Evolutionary conservation across 2,888 invertebrate genomes (phyloP).

Genomic region (Shargacucullia verbasci): DNA sequence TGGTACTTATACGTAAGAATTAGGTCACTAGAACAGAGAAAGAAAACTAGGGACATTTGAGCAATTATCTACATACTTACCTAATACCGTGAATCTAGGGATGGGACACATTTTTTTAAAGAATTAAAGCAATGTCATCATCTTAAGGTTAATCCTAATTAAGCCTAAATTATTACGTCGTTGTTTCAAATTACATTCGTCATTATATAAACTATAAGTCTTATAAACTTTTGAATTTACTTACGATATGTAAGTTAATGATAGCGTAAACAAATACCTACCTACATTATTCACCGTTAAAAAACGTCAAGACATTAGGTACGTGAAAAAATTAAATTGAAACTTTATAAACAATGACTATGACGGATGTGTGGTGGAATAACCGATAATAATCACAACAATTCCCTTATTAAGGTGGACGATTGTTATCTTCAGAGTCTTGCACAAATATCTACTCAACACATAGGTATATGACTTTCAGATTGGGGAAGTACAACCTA

Average conservation of each 20-base stretch:
- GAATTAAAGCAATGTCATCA: no score
- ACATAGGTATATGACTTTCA: no score
- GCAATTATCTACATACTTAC: no score
- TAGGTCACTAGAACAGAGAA: neutral
- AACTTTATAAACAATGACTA: neutral
- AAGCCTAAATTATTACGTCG: neutral
- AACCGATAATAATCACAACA: neutral
- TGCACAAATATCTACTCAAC: no score
- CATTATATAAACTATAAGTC: neutral
- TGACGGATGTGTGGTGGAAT: neutral
- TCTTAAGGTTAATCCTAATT: neutral
- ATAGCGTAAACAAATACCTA: constrained; percentile 5
- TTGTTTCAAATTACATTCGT: neutral
- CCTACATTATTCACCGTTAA: neutral
- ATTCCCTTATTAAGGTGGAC: no score
- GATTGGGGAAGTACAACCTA: no score
- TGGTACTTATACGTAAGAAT: neutral
- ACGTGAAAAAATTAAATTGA: constrained; percentile 9
- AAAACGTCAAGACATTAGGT: neutral
- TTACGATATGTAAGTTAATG: constrained; percentile 1
- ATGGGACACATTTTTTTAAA: no score
- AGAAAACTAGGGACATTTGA: neutral
- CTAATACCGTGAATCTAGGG: no score
- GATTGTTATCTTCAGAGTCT: no score
- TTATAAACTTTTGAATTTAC: neutral